Base-by-base conservation (phyloP, 2,797 vertebrate species). In the Mycteria americana region DNA sequence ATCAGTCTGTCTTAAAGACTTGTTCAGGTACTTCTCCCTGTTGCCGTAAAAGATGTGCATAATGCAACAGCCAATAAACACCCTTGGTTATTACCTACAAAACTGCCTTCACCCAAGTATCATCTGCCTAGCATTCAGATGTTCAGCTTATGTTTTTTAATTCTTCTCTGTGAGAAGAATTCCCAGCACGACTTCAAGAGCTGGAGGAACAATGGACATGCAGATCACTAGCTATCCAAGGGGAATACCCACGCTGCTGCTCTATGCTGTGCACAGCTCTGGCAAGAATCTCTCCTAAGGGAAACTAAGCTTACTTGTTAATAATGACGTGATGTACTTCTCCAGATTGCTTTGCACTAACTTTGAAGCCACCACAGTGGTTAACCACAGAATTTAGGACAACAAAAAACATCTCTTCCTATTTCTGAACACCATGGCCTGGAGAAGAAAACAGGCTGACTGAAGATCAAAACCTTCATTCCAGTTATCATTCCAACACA, bases 171-270 rank as follows among this genome's bases (percentile, higher is more conserved):
- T 6, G 13, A 70, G 27, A 74, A 43, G 10, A 68, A 27, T 24
- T 88, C 75, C 67, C 37, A 35, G 75, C 23, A 53, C 2, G 25
- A 13, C 51, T 54, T 53, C 10, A 37, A 13, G 59, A 82, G 33
- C 1, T 1, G 0, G 62, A 88, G 70, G 37, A 62, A 33, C 25
- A 60, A 17, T 0, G 10, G 43, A 18, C 56, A n/a, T 0, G 1
- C 22, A 73, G n/a, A 53, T 10, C 75, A 39, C 11, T 13, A 37
- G 50, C 13, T 18, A 33, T 17, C 23, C 51, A 41, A 22, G 22
- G 23, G 65, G 18, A 93, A 72, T 10, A 35, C 2, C 24, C 15
- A 18, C 0, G 0, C 39, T 43, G 35, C 28, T 70, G 46, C 67
- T 77, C 51, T 37, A 17, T 1, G 3, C 12, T 5, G 10, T 11